These are phyloP conservation scores for Elanoides forficatus DNA, from an alignment of 2,113 vertebrate species.

Conservation along the genomic window DNA sequence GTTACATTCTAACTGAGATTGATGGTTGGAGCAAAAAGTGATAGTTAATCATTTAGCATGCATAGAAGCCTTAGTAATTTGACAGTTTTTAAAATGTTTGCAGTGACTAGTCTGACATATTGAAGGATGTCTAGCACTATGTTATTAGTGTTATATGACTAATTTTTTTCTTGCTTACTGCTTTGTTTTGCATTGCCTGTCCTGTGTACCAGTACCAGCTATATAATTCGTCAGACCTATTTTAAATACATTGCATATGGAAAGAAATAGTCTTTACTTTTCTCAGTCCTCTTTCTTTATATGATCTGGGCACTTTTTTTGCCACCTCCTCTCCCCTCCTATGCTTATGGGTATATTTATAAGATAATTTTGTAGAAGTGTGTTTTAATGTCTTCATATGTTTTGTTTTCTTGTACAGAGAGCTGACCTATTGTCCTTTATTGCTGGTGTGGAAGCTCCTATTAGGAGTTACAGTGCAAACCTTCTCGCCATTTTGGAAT, in stretches of 20 bases:
- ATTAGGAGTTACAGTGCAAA: not conserved
- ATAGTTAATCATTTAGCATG: not conserved
- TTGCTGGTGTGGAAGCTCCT: not conserved
- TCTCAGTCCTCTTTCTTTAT: not conserved
- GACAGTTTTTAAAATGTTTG: not conserved
- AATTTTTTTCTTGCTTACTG: not conserved
- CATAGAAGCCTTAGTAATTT: not conserved
- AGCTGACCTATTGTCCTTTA: not conserved
- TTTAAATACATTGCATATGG: not conserved
- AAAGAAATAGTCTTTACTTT: not conserved
- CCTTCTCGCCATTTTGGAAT: not conserved
- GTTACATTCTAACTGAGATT: not conserved
- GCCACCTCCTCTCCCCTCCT: not conserved
- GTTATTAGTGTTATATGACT: not conserved
- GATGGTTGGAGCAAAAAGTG: not conserved
- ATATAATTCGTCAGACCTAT: not conserved
- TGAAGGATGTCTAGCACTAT: not conserved
- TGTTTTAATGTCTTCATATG: not conserved
- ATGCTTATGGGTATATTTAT: not conserved
- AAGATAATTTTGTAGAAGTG: not conserved
- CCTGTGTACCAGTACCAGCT: not conserved
- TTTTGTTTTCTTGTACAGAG: not conserved
- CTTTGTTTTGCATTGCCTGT: not conserved
- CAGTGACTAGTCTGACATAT: not conserved
- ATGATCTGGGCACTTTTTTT: not conserved